Base-by-base conservation (phyloP, 2,888 invertebrate genomes). In the Heliconius ismenius region DNA sequence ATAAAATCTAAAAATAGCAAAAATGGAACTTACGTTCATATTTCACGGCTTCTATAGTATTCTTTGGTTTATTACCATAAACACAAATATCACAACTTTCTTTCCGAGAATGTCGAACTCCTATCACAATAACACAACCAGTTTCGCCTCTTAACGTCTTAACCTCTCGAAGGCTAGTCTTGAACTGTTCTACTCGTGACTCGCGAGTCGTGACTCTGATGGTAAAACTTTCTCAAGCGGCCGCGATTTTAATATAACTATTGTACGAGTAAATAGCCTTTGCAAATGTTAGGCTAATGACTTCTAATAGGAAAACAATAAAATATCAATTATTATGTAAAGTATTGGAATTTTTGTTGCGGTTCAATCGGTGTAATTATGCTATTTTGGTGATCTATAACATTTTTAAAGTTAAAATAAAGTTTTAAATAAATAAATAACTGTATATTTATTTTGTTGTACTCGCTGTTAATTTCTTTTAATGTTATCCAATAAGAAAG, bases 1-100 rank as follows among this genome's bases (percentile, higher is more conserved):
- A 76, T 26, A 73, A 73, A 64, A 26, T 36, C 58, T 77, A 70
- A 76, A 36, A 73, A 73, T 68, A 65, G 24, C 49, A 21, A 75
- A 73, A 26, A n/a, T 32, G 15, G n/a, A 76, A 80, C 82, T 81
- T 76, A 82, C 82, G 74, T 82, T 81, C 82, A 82, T 82, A 76
- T 82, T 81, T 80, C 75, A 74, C 79, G 68, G 73, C 72, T 74
- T 67, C 73, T 73, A 62, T 74, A 58, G 75, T 39, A 69, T 24
- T 77, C 63, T 24, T 62, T 54, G 24, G 49, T 21, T 60, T 65
- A 68, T 75, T 81, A 80, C 77, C 81, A 83, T 80, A 82, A 81
- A 82, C 81, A 81, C 81, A 81, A 77, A 18, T 76, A 76, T 70
- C 80, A 81, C 79, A 79, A 81, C 82, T 83, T 83, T 82, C 82